Percentiles rank a stretch among this genome's conserved stretches.
These are phyloP conservation scores for Enteromius unitaeniatus DNA, from an alignment of 2,797 vertebrate species.

Conservation along the genomic window DNA sequence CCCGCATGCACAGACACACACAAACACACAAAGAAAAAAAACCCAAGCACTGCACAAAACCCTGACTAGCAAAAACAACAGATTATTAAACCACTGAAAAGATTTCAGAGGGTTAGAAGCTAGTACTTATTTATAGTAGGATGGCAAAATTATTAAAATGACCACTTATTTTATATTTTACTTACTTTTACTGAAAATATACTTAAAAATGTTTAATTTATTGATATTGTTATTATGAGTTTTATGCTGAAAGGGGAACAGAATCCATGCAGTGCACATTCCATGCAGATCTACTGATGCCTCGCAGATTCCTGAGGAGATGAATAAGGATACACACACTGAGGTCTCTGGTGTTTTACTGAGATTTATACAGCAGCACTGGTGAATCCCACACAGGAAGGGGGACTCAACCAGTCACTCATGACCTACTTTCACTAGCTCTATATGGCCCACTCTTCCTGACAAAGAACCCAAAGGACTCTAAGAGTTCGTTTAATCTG, in stretches of 20 bases:
- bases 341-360: not conserved
- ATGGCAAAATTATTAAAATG: not conserved
- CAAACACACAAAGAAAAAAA: not conserved
- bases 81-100: conserved; percentile 1
- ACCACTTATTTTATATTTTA: not conserved
- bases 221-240: not conserved
- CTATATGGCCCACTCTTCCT: conserved; percentile 3
- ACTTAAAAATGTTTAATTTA: not conserved
- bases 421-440: conserved; percentile 35
- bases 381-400: conserved; percentile 18
- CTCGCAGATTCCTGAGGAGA: not conserved
- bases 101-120: not conserved
- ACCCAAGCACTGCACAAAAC: not conserved
- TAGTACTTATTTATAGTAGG: not conserved
- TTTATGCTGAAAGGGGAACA: not conserved
- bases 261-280: not conserved
- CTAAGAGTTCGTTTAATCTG: not conserved
- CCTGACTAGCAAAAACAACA: not conserved
- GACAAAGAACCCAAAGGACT: not conserved
- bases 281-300: not conserved
- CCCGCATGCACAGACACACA: not conserved
- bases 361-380: conserved; percentile 9
- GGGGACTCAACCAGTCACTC: conserved; percentile 4
- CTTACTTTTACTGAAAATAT: not conserved
- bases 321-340: not conserved